Evolutionary conservation across 2,113 vertebrate genomes (phyloP).

Genomic region (Lampris megalopsis): DNA sequence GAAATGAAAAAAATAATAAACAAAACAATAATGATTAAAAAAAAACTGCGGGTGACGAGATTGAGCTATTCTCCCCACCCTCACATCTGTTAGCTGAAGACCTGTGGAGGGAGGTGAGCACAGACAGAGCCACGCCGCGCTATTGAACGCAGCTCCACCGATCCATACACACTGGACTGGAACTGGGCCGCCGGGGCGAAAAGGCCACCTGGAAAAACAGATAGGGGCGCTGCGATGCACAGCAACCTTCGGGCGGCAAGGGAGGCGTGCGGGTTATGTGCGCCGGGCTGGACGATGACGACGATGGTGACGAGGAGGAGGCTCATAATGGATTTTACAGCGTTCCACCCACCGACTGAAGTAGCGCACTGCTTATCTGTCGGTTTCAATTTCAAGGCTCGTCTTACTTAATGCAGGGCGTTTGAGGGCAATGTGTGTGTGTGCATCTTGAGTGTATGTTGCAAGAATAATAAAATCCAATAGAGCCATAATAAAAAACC

Average conservation of each 20-base stretch:
- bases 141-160: constrained; percentile 48
- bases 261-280: not conserved
- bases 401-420: constrained; percentile 22
- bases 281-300: constrained; percentile 20
- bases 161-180: constrained; percentile 58
- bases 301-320: constrained; percentile 10
- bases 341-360: constrained; percentile 18
- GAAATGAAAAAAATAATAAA: constrained; percentile 3
- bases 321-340: constrained; percentile 45
- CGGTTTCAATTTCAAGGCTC: constrained; percentile 2
- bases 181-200: constrained; percentile 40
- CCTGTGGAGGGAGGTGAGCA: constrained; percentile 50
- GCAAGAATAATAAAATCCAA: constrained; percentile 10
- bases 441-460: not conserved
- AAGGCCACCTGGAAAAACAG: constrained; percentile 68
- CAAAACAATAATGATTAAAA: not conserved
- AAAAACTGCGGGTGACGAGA: constrained; percentile 37
- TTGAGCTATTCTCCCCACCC: constrained; percentile 22
- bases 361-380: constrained; percentile 3
- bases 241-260: constrained; percentile 33
- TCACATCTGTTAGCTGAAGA: constrained; percentile 13
- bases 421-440: constrained; percentile 28
- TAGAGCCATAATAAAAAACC: not conserved
- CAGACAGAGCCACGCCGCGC: constrained; percentile 56
- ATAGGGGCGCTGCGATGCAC: constrained; percentile 37